Conservation (phyloP, 2,797 vertebrate genomes). For the Florisuga fusca region DNA sequence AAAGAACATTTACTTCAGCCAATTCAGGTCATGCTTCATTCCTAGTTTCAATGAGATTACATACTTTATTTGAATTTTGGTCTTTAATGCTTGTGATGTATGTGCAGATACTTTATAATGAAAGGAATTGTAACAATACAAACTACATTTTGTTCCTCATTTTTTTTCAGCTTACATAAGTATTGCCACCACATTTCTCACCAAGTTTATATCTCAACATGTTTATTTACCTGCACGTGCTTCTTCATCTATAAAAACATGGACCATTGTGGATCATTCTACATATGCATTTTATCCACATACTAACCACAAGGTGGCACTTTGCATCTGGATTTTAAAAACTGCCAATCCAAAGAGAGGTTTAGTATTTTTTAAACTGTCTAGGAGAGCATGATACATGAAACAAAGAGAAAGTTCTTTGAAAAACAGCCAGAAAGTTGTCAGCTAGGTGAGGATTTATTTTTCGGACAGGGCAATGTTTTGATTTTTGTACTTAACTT, state of each 20-base stretch:
- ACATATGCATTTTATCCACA: not conserved
- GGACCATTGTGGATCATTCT: not conserved
- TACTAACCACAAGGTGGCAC: conserved; percentile 14
- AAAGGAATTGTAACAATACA: not conserved
- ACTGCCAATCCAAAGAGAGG: not conserved
- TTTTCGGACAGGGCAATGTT: not conserved
- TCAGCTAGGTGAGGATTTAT: not conserved
- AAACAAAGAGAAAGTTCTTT: not conserved
- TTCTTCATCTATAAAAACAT: not conserved
- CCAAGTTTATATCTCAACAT: not conserved
- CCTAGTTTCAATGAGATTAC: not conserved
- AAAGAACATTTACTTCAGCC: conserved; percentile 1
- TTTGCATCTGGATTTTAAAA: not conserved
- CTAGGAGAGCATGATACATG: not conserved
- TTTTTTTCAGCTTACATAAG: not conserved
- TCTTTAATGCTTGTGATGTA: not conserved
- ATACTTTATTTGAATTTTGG: not conserved
- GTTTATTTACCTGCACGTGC: not conserved
- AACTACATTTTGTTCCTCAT: not conserved
- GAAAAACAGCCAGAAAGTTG: not conserved
- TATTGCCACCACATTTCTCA: not conserved
- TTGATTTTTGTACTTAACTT: conserved; percentile 17
- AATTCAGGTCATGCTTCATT: conserved; percentile 6
- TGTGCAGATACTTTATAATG: not conserved
- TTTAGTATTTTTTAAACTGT: not conserved